Percentiles rank a stretch among this genome's conserved stretches.
These are phyloP conservation scores for Oreochromis grahami DNA, from an alignment of 2,797 vertebrate species.

Conservation along the genomic window DNA sequence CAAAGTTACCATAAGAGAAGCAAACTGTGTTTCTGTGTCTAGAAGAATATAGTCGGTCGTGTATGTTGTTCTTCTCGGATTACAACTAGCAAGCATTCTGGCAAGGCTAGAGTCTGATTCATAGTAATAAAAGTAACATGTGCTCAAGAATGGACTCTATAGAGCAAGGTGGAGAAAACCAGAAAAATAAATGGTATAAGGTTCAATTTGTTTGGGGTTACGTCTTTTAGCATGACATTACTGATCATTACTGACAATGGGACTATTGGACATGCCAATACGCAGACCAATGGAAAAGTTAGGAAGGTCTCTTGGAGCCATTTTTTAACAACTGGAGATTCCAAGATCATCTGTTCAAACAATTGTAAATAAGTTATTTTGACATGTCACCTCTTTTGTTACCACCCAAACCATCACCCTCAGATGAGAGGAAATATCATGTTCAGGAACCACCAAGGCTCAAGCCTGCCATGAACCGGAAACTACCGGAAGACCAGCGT, in stretches of 20 bases:
- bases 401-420: background rate
- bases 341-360: background rate
- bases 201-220: background rate
- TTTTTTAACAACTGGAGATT: background rate
- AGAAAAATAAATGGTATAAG: background rate
- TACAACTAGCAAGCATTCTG: background rate
- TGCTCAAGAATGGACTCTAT: background rate
- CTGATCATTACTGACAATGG: background rate
- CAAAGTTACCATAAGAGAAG: background rate
- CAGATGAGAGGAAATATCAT: background rate
- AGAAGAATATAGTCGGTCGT: background rate
- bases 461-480: background rate
- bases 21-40: background rate
- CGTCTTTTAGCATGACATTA: background rate
- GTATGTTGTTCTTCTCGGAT: background rate
- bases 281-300: background rate
- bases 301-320: background rate
- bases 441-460: background rate
- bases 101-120: slow-evolving; percentile 6
- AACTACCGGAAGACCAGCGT: background rate
- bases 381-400: background rate
- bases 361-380: background rate
- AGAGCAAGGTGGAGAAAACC: background rate
- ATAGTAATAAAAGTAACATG: background rate
- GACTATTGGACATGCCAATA: background rate